Percentiles rank a stretch among this genome's conserved stretches.
Conservation (phyloP, 2,888 invertebrate species). For the Hydroisotoma schaefferi region DNA sequence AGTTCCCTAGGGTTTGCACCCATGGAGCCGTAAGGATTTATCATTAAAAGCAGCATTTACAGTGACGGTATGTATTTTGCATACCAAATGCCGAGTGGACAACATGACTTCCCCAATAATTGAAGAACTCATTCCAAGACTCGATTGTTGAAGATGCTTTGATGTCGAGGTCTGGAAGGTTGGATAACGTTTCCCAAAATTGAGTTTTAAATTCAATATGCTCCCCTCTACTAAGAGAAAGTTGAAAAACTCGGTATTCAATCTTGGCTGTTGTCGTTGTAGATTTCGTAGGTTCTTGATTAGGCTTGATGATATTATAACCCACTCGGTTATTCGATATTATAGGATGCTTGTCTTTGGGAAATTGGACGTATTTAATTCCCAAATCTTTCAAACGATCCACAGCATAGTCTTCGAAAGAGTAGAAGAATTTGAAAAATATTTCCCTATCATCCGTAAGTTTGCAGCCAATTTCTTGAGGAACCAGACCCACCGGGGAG, state of each 20-base stretch:
- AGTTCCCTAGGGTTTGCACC: too few species aligned
- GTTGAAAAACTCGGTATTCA: conserved; percentile 34
- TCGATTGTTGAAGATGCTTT: conserved; percentile 19
- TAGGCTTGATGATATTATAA: conserved; percentile 33
- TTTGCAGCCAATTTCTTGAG: conserved; percentile 32
- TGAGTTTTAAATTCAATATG: conserved; percentile 28
- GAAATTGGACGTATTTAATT: conserved; percentile 24
- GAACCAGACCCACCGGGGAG: conserved; percentile 32
- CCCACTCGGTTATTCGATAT: conserved; percentile 18
- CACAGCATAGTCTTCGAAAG: conserved; percentile 30
- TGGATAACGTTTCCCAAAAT: conserved; percentile 30
- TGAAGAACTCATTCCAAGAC: conserved; percentile 35
- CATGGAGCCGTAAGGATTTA: too few species aligned
- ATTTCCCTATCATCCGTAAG: conserved; percentile 34
- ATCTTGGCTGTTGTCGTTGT: conserved; percentile 26
- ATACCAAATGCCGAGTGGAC: conserved; percentile 31
- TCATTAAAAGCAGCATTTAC: too few species aligned
- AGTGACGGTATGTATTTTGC: too few species aligned
- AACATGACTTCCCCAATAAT: conserved; percentile 39
- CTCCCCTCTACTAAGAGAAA: conserved; percentile 22
- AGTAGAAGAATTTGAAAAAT: conserved; percentile 35
- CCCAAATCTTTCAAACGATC: conserved; percentile 36
- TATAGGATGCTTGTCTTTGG: neutral
- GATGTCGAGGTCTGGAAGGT: conserved; percentile 29
- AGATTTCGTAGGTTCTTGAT: conserved; percentile 31